Conservation (phyloP, 2,797 vertebrate species). For the Cuniculus paca region DNA sequence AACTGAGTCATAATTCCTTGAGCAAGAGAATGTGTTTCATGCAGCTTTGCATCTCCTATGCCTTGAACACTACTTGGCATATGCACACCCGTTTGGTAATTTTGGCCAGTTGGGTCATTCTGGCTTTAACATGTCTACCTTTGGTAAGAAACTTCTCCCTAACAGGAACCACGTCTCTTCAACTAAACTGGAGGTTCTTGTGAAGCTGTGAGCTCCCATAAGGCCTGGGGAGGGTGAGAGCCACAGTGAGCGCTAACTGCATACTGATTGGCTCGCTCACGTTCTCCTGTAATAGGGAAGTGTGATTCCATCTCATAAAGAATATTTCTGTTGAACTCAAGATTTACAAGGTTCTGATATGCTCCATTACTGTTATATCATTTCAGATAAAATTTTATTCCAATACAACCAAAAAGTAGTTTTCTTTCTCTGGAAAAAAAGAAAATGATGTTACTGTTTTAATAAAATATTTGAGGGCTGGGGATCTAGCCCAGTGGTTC, state of each 20-base stretch:
- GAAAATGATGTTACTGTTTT: constrained; percentile 56
- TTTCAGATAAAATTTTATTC: constrained; percentile 66
- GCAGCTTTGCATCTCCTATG: not conserved
- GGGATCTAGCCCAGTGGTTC: too few species aligned
- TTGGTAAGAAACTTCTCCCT: constrained; percentile 50
- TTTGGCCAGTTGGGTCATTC: constrained; percentile 9
- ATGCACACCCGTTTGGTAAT: not conserved
- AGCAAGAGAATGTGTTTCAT: constrained; percentile 44
- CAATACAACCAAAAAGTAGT: constrained; percentile 35
- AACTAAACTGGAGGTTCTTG: constrained; percentile 10
- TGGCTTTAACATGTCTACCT: not conserved
- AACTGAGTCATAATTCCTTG: constrained; percentile 43
- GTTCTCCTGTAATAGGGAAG: not conserved
- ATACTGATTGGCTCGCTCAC: not conserved
- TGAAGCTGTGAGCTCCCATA: not conserved
- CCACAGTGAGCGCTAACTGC: constrained; percentile 2
- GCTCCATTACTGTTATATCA: not conserved
- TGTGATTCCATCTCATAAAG: constrained; percentile 41
- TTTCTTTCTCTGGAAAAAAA: constrained; percentile 52
- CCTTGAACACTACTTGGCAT: constrained; percentile 21
- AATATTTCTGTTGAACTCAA: constrained; percentile 50
- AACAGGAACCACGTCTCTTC: constrained; percentile 52
- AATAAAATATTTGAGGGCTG: constrained; percentile 63
- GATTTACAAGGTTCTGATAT: constrained; percentile 36
- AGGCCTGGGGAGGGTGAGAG: not conserved